Base-by-base conservation (phyloP, 2,797 vertebrate species). In the Lycodopsis pacificus region DNA sequence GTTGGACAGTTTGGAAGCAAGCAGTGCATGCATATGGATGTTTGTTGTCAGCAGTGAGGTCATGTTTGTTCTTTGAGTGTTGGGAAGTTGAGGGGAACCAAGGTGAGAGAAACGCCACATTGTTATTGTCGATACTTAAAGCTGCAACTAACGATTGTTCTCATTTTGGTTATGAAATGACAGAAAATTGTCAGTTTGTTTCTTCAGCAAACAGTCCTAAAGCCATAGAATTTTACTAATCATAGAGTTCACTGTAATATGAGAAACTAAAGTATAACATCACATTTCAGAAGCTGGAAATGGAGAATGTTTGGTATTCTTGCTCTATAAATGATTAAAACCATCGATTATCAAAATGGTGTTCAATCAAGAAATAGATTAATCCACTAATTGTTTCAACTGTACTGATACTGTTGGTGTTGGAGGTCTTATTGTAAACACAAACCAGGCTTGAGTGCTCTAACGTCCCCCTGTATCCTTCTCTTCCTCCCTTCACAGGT, bases 401-500 rank as follows among this genome's bases (percentile, higher is more conserved):
- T 68, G 1, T 44, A 19, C 27, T 51, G 19, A 5, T 27, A 17
- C 12, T 40, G 25, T 10, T 30, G 30, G 30, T 30, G 30, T 30
- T 27, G 2, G 27, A 27, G 27, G 42, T 13, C 11, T 65, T 32
- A 15, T 49, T 65, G 30, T 83, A 59, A 69, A 71, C 56, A 64
- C 14, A 30, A 17, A 11, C 51, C 20, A 20, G 17, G 2, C 4
- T 9, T 84, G 1, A 65, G 32, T 15, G 40, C 53, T 27, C 9
- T 27, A 17, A 44, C 64, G 13, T 68, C 17, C 15, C 40, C 63
- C 44, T 68, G 4, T 22, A 6, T 74, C 44, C 54, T 48, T 81
- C 11, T 81, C 36, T 76, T 77, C 78, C 46, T 66, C 51, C 68
- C 56, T 65, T 14, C n/a, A 61, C 88, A 95, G 94, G 86, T 87